Evolutionary conservation across 2,113 vertebrate species (phyloP), one percentile per base, ranked within the genome.

Genomic region (Myotis davidii): DNA sequence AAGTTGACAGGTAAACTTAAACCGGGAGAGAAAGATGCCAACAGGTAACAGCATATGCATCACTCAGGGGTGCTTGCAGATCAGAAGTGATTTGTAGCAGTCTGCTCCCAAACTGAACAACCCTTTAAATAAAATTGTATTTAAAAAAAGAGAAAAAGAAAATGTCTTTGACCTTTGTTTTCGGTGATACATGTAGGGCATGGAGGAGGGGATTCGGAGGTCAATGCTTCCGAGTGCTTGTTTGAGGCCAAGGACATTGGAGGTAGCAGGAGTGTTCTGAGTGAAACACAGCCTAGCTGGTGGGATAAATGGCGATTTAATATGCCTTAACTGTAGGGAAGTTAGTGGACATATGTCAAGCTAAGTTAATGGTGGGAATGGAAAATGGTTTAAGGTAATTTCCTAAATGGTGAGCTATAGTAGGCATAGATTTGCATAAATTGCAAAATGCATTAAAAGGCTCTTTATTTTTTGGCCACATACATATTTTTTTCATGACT

Each of bases 301-400:
- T 95, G 64, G 79, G 94, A 96, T 97, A 95, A 97, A 88, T 83
- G 54, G 54, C 59, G 85, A 96, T 96, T 97, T 94, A 92, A 83
- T 32, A 91, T 88, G 88, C 83, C 85, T 87, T 95, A 96, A 97
- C 96, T 61, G 45, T 82, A 76, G 93, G 91, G 61, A 95, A 96
- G 88, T 79, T 91, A 94, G 93, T 97, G 96, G 96, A 92, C 97
- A 97, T 97, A 94, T 45, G 16, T 97, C 91, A 95, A 97, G 67
- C 92, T 95, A 97, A 94, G 96, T 96, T 97, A 96, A 97, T 95
- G 61, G 95, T 91, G 72, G 92, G 76, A 98, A 95, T 96, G 61
- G 96, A 94, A 98, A 98, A 96, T 88, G 42, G 89, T 97, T 97
- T 97, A 97, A 97, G 90, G 96, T 97, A 97, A 97, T 98, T 97